Conservation (phyloP, 2,888 invertebrate genomes). For the Rosalia funebris region DNA sequence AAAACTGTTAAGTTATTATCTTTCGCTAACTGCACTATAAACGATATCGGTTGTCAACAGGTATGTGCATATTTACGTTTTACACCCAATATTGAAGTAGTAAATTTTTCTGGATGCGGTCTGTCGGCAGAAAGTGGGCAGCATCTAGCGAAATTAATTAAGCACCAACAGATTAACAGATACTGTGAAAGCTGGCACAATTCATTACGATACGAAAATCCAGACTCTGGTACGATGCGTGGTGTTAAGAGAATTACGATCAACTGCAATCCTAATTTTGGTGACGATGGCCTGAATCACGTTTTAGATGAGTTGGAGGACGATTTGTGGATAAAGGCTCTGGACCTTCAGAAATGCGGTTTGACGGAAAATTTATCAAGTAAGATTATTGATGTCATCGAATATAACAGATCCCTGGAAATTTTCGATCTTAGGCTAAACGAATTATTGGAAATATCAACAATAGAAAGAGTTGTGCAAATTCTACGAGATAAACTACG, state of each 20-base stretch:
- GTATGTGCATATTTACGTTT: conserved; percentile 76
- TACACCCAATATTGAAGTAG: conserved; percentile 73
- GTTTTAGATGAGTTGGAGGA: conserved; percentile 78
- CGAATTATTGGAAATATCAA: conserved; percentile 50
- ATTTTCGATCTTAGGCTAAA: conserved; percentile 77
- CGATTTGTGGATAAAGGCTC: conserved; percentile 83
- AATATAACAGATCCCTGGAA: conserved; percentile 73
- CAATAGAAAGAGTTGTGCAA: conserved; percentile 56
- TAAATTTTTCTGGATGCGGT: conserved; percentile 77
- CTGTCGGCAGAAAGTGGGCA: conserved; percentile 72
- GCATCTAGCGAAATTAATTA: conserved; percentile 74
- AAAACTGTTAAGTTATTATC: conserved; percentile 74
- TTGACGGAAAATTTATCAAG: conserved; percentile 72
- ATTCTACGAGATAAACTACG: conserved; percentile 55
- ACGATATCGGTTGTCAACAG: conserved; percentile 77
- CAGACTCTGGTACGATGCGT: conserved; percentile 77
- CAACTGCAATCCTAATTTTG: conserved; percentile 75
- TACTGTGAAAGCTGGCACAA: conserved; percentile 86
- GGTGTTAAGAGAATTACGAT: conserved; percentile 77
- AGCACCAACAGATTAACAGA: conserved; percentile 67
- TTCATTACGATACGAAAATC: conserved; percentile 79
- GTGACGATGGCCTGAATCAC: conserved; percentile 71
- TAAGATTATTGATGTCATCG: conserved; percentile 70
- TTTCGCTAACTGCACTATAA: conserved; percentile 74
- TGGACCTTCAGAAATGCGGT: conserved; percentile 81